Evolutionary conservation across 2,113 vertebrate species (phyloP).

Genomic region (Corapipo altera): DNA sequence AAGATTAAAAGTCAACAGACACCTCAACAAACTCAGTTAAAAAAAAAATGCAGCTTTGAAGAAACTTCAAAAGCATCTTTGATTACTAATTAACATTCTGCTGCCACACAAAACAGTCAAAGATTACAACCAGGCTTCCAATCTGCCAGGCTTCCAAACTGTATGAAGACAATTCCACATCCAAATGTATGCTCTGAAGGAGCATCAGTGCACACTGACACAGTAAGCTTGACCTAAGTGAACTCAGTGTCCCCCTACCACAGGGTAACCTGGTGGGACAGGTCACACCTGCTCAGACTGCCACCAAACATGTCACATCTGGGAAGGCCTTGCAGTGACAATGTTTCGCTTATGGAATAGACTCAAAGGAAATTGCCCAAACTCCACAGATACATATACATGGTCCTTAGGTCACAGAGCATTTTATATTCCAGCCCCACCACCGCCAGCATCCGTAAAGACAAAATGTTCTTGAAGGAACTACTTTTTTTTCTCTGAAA

Average conservation of each 20-base stretch:
- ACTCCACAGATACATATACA: neutral
- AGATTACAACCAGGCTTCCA: neutral
- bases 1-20: neutral
- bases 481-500: neutral
- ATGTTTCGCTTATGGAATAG: rapidly evolving
- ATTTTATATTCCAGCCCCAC: neutral
- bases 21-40: neutral
- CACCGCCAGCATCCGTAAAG: neutral
- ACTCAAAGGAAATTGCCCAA: neutral
- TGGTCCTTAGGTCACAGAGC: neutral
- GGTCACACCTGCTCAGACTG: neutral
- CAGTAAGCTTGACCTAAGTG: rapidly evolving
- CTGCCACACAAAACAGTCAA: neutral
- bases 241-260: neutral
- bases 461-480: neutral
- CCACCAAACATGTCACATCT: neutral
- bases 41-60: neutral
- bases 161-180: neutral
- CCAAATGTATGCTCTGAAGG: neutral
- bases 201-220: neutral
- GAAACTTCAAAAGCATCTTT: neutral
- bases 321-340: rapidly evolving
- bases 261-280: neutral
- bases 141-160: neutral
- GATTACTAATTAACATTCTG: neutral